Evolutionary conservation across 2,888 invertebrate species (phyloP), one percentile per base, ranked within the genome.

Genomic region (Bibio marci): DNA sequence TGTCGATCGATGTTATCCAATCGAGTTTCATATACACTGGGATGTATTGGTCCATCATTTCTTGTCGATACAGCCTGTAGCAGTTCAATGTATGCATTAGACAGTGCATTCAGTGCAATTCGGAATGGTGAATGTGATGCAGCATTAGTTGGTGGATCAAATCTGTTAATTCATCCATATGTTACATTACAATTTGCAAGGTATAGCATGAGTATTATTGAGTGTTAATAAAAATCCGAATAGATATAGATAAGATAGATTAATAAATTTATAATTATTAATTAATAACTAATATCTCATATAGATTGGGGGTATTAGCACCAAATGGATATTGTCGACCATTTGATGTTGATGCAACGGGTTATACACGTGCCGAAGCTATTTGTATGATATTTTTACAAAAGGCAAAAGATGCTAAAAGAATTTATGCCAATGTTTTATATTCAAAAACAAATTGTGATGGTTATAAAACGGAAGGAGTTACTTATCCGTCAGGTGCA

Each of bases 41-140:
- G 90, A 18, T 68, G 87, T 14, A 80, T 79, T 49, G 91, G 94
- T 1, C 92, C 92, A 0, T 88, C 90, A 6, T 85, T 78, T 62
- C 70, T 81, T 1, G 68, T 88, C 10, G 94, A 95, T 61, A 88
- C 92, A 0, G 94, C 94, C 0, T 95, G 94, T 57, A 90, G 90
- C n/a, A 92, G 92, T 40, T 85, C 90, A 8, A 68, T 91, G 47
- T 76, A 83, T 49, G 92, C 91, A 0, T 47, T 94, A 41, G 87
- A 92, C 50, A 78, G 80, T 45, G 86, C 82, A 12, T 82, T 78
- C 56, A 68, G 70, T 36, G 72, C 82, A 0, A 73, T 91, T 35
- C 66, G 80, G 27, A 72, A 73, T 46, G 90, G 87, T 0, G 73
- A 78, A 44, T 88, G 90, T 52, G 91, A 95, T 44, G 70, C 79